Base-by-base conservation (phyloP, 2,113 vertebrate species). In the Percina caprodes region DNA sequence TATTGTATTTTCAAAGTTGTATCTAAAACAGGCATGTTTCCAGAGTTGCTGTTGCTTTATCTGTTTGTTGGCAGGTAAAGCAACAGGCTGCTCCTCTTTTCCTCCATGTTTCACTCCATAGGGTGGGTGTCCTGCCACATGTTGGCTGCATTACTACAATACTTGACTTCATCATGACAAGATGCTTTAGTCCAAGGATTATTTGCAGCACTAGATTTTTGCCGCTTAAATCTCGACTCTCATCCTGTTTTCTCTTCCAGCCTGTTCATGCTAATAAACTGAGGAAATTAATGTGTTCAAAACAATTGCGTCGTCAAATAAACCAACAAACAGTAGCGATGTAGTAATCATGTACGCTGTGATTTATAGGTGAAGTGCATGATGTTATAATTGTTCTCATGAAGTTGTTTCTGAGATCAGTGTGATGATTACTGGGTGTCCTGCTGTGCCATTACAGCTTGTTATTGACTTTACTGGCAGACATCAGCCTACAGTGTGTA, bases 391-490 rank as follows among this genome's bases (percentile, higher is more conserved):
- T 69, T 78, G 65, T 62, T 82, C 68, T 77, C 51, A 48, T 83
- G 59, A 76, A 60, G 48, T 70, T 26, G 19, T 69, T 42, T 51
- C 62, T 79, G 75, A 39, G 74, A 69, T 78, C 49, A n/a, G 42
- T 26, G 80, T 70, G 39, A 67, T 83, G 86, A 86, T 86, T 58
- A 48, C 60, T 1, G 62, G 61, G 66, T 19, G 26, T 75, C 82
- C 86, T 4, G 42, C 90, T 88, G 85, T 1, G 58, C 74, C 13
- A 9, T 73, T 24, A 2, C n/a, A 61, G 69, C 63, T 67, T 61
- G 39, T 79, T 87, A 82, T 81, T 80, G 88, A 80, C 84, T 58
- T 51, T n/a, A 4, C 75, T 80, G 85, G 80, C 77, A 61, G 69
- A 81, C 70, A 77, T 15, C 69, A 24, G 62, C 80, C 84, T 61